A percentile compares a stretch with the other conserved stretches of the same genome.
These are phyloP conservation scores for Alviniconcha strummeri DNA, from an alignment of 2,888 invertebrate genomes.

Conservation along the genomic window DNA sequence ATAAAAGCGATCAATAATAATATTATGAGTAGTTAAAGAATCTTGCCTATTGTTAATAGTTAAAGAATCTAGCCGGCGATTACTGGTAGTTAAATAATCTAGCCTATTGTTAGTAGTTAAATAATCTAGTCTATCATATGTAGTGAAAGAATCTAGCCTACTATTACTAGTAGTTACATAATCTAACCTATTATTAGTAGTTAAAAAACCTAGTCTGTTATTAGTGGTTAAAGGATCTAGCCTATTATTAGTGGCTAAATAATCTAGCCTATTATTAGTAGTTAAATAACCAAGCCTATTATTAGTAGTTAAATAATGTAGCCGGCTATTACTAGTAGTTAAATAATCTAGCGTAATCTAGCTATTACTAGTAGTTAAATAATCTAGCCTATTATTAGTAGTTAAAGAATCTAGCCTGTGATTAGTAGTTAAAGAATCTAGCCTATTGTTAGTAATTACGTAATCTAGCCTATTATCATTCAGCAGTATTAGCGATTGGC, in stretches of 20 bases:
- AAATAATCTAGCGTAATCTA: background rate
- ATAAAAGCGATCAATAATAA: no score
- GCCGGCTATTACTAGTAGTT: background rate
- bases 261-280: background rate
- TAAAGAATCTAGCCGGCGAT: no score
- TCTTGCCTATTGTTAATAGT: no score
- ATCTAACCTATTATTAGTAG: background rate
- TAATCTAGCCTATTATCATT: no score
- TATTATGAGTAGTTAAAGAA: no score
- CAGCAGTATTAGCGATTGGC: no score
- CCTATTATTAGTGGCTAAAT: background rate
- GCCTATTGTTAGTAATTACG: no score
- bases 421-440: no score
- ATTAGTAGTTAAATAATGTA: background rate
- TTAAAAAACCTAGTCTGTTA: no score
- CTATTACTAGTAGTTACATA: background rate
- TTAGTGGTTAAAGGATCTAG: background rate
- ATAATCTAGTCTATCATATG: background rate
- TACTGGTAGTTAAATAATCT: no score
- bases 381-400: background rate
- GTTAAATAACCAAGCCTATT: background rate
- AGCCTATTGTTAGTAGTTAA: background rate
- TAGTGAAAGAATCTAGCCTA: background rate
- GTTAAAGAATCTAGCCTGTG: no score
- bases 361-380: background rate